A percentile compares a stretch with the other conserved stretches of the same genome.
These are phyloP conservation scores for Enoplosus armatus DNA, from an alignment of 2,797 vertebrate species.

Conservation along the genomic window DNA sequence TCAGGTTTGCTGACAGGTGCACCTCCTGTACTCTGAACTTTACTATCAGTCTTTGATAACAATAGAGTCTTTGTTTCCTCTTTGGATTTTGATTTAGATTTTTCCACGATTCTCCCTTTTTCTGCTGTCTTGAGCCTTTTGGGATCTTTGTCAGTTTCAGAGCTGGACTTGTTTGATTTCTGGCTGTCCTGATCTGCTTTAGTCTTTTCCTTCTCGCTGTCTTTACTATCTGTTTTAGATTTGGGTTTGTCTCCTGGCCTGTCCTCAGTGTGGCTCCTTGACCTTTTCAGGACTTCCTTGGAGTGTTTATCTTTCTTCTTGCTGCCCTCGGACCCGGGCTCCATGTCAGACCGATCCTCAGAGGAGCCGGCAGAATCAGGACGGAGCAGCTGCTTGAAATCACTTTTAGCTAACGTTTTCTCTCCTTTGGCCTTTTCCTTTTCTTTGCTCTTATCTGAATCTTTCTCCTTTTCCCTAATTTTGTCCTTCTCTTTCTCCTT, in stretches of 20 bases:
- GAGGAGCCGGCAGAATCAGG: conserved; percentile 85
- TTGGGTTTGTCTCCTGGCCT: conserved; percentile 86
- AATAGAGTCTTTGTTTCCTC: conserved; percentile 86
- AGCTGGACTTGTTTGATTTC: conserved; percentile 81
- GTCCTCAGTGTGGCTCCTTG: conserved; percentile 89
- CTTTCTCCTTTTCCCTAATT: conserved; percentile 71
- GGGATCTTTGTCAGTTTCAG: conserved; percentile 85
- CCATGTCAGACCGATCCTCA: conserved; percentile 91
- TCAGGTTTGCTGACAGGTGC: conserved; percentile 76
- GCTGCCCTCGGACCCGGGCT: conserved; percentile 82
- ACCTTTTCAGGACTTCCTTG: conserved; percentile 87
- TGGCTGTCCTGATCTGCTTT: conserved; percentile 83
- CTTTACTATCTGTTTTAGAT: conserved; percentile 86
- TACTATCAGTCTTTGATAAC: conserved; percentile 86
- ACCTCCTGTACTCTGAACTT: conserved; percentile 73
- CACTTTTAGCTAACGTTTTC: conserved; percentile 81
- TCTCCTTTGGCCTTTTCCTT: conserved; percentile 84
- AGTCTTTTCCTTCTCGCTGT: conserved; percentile 85
- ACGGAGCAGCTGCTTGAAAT: conserved; percentile 86
- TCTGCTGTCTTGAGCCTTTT: conserved; percentile 83
- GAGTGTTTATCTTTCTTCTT: conserved; percentile 87
- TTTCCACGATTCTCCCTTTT: conserved; percentile 88
- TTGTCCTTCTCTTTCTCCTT: conserved; percentile 86
- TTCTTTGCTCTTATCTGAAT: conserved; percentile 77
- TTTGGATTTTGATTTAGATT: conserved; percentile 87